phyloP scores from a whole-genome alignment of 2,797 vertebrate genomes.

The Molossus molossus region DNA sequence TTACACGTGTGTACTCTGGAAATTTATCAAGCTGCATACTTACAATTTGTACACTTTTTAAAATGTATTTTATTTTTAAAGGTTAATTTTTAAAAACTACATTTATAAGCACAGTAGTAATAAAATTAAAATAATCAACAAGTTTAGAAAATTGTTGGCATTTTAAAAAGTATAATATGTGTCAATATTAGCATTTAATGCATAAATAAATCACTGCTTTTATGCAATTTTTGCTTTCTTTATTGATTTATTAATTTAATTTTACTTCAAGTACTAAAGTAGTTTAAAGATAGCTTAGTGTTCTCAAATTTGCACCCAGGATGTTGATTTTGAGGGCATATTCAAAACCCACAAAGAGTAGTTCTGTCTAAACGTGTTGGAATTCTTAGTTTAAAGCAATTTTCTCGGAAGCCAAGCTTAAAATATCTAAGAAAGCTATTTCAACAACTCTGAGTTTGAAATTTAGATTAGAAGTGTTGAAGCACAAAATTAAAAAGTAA shows the following conservation, averaged over 20 bases:
- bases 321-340: slow-evolving; percentile 72
- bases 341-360: slow-evolving; percentile 79
- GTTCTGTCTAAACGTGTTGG: slow-evolving; percentile 74
- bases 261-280: slow-evolving; percentile 75
- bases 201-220: slow-evolving; percentile 72
- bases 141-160: slow-evolving; percentile 66
- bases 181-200: slow-evolving; percentile 73
- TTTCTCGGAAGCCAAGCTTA: slow-evolving; percentile 78
- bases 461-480: slow-evolving; percentile 81
- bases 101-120: slow-evolving; percentile 13
- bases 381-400: slow-evolving; percentile 76
- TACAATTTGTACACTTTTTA: slow-evolving; percentile 35
- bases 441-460: slow-evolving; percentile 78
- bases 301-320: slow-evolving; percentile 73
- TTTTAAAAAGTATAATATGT: slow-evolving; percentile 59
- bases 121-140: slow-evolving; percentile 75
- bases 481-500: slow-evolving; percentile 82
- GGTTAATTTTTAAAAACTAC: slow-evolving; percentile 32
- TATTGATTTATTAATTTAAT: slow-evolving; percentile 81
- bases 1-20: slow-evolving; percentile 23
- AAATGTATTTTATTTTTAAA: slow-evolving; percentile 64
- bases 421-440: slow-evolving; percentile 81
- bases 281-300: slow-evolving; percentile 77
- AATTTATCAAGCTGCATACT: slow-evolving; percentile 30
- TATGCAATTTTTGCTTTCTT: slow-evolving; percentile 70